Evolutionary conservation across 23 tunicate genomes (phyloP), one percentile per base, ranked within the genome.

Genomic region (Trididemnum miniatum): DNA sequence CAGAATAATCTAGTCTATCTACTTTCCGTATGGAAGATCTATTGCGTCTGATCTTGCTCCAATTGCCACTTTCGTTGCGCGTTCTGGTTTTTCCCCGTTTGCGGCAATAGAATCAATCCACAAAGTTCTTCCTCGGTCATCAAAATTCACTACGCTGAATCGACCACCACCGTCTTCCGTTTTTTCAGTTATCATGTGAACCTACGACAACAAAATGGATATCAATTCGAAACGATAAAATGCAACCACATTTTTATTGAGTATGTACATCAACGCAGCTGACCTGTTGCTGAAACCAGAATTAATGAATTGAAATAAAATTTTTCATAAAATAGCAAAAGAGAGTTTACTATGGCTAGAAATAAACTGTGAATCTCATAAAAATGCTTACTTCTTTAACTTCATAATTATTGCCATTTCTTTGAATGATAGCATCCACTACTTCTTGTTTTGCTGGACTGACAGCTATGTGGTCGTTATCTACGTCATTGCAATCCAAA

Each of bases 121-220:
- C 12, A 82, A 59, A 7, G 32, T 62, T 20, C 54, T 28, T 34
- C 49, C 54, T 9, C 2, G 12, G 12, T 27, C 23, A 34, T 82
- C 86, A 1, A 87, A 57, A 51, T 93, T 93, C 23, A 93, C 51
- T 31, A 93, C 71, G 24, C 83, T 84, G 44, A 93, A 80, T 35
- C 91, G 66, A 0, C 93, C 98, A 2, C 98, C 98, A 0, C 98
- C 98, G 40, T 84, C 93, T 69, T 93, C 98, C 0, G 97, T 80
- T 63, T 92, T 92, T 29, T 92, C 76, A 0, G 88, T 86, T 35
- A 87, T 73, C 91, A 92, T 92, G 34, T 52, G 24, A 23, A 74
- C 66, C 97, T 92, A 77, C 54, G 15, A 44, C 15, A n/a, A n/a
- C n/a, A n/a, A n/a, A n/a, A n/a, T n/a, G n/a, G n/a, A n/a, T n/a